Evolutionary conservation across 2,113 vertebrate genomes (phyloP).

Genomic region (Sapajus apella): DNA sequence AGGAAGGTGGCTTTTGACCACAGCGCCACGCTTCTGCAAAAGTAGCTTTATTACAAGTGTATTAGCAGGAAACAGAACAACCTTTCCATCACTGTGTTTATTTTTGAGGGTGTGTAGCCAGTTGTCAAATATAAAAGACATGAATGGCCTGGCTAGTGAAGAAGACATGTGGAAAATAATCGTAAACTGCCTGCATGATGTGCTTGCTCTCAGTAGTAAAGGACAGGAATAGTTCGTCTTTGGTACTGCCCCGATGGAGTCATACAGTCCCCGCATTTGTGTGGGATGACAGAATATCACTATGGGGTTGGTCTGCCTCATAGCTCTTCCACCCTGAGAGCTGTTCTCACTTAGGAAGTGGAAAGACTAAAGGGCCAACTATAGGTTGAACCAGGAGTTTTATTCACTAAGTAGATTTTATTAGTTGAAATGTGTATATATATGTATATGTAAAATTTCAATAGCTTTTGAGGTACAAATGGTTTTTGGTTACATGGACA

Average conservation of each 20-base stretch:
- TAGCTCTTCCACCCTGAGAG: too few relatives aligned
- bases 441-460: too few relatives aligned
- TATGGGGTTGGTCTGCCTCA: rapidly evolving
- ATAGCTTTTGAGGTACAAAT: too few relatives aligned
- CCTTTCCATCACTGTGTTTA: not conserved
- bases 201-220: not conserved
- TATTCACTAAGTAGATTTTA: too few relatives aligned
- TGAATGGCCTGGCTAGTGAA: not conserved
- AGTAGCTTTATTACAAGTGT: not conserved
- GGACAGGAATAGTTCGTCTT: not conserved
- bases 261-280: not conserved
- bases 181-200: not conserved
- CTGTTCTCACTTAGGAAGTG: not conserved
- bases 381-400: not conserved
- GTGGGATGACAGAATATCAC: not conserved
- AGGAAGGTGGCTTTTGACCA: not conserved
- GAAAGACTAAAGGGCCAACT: not conserved
- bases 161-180: not conserved
- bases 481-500: too few relatives aligned
- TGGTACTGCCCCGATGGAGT: not conserved
- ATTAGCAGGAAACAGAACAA: not conserved
- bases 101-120: not conserved
- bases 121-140: not conserved
- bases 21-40: not conserved
- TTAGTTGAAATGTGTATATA: too few relatives aligned